These are phyloP conservation scores for Allolobophora icterica DNA, from an alignment of 2,888 invertebrate species.

Conservation along the genomic window DNA sequence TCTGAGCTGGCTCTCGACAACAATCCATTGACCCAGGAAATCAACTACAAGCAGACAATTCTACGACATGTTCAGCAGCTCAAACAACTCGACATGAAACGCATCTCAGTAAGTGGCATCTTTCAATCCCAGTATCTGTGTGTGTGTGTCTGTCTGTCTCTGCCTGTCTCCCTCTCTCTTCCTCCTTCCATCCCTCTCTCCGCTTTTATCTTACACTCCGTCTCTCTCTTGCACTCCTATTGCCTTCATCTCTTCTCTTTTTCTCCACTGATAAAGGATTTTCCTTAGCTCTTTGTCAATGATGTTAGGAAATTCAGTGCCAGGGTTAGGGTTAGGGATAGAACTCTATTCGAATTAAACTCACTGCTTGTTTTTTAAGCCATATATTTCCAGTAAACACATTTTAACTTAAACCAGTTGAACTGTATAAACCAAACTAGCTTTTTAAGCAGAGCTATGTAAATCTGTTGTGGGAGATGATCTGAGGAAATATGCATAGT, in stretches of 20 bases:
- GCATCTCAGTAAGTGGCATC: constrained; percentile 57
- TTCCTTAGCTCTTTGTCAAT: neutral
- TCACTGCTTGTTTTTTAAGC: neutral
- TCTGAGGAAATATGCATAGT: neutral
- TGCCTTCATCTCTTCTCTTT: too few relatives aligned
- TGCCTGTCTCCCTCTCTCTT: too few relatives aligned
- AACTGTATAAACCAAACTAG: neutral
- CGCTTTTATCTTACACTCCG: too few relatives aligned
- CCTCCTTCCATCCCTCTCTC: too few relatives aligned
- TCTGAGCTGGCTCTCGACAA: constrained; percentile 80
- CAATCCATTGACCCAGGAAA: constrained; percentile 73
- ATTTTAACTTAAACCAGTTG: neutral
- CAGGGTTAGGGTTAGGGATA: too few relatives aligned
- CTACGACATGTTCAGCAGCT: constrained; percentile 62
- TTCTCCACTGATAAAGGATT: too few relatives aligned
- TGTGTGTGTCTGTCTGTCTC: neutral
- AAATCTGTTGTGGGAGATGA: neutral
- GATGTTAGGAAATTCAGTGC: neutral
- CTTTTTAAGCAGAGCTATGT: neutral
- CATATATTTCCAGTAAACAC: neutral
- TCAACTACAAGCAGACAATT: constrained; percentile 72
- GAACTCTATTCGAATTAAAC: too few relatives aligned
- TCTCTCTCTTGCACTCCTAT: too few relatives aligned
- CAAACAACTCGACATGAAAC: constrained; percentile 63
- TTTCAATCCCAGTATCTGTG: neutral